Evolutionary conservation across 2,113 vertebrate species (phyloP).

Genomic region (Thomomys bottae): DNA sequence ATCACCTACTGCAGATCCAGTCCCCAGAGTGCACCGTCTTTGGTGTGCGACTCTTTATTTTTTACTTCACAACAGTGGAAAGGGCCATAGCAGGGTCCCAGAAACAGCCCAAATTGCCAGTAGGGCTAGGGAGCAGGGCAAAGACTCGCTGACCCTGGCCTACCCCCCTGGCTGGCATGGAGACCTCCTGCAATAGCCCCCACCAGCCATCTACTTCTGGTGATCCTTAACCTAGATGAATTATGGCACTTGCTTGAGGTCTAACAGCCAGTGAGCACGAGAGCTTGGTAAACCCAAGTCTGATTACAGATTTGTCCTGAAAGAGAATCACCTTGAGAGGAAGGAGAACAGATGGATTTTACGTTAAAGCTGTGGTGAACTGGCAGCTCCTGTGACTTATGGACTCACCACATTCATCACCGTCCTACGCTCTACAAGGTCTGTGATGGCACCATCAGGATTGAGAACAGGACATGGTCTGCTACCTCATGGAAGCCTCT

Average conservation of each 20-base stretch:
- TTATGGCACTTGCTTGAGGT: not conserved
- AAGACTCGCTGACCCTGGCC: not conserved
- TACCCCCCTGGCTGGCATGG: not conserved
- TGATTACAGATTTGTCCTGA: constrained; percentile 26
- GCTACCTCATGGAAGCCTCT: not conserved
- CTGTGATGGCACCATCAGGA: not conserved
- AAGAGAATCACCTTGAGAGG: constrained; percentile 47
- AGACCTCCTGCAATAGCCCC: not conserved
- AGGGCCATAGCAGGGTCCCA: not conserved
- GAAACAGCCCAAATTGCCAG: not conserved
- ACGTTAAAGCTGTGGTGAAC: not conserved
- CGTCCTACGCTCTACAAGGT: not conserved
- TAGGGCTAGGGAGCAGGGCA: not conserved
- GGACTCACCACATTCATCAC: not conserved
- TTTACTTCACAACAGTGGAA: constrained; percentile 27
- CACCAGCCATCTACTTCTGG: not conserved
- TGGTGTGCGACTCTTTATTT: constrained; percentile 42
- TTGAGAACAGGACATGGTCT: not conserved
- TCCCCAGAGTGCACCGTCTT: not conserved
- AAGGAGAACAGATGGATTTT: constrained; percentile 43
- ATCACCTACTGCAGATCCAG: not conserved
- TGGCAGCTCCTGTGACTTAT: not conserved
- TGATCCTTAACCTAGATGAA: not conserved
- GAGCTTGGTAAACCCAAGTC: constrained; percentile 12
- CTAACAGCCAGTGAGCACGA: not conserved